Evolutionary conservation across 2,888 invertebrate genomes (phyloP), one percentile per base, ranked within the genome.

Genomic region (Amblyjoppa proteus): DNA sequence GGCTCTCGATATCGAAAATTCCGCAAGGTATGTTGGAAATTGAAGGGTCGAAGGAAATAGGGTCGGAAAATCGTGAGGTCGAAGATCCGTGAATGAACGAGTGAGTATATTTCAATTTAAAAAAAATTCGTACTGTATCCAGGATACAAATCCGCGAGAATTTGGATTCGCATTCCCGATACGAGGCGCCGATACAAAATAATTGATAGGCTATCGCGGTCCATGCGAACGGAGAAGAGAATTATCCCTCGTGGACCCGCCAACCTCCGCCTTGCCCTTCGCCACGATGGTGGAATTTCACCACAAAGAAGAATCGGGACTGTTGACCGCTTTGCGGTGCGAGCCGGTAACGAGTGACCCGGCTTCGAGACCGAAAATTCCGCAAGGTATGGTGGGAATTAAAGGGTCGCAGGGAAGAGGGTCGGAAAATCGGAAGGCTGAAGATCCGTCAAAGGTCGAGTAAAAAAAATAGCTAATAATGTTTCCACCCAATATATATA

Each of bases 241-340:
- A 20, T 20, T 0, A 0, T 20, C 20, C 20, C 20, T 64, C 25
- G 58, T 58, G 58, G 28, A 13, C 25, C 3, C 45, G 16, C 45
- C 45, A 16, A 49, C 13, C 45, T 3, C 45, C 3, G 3, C 16
- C 45, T 49, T 16, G 16, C 45, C 13, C 45, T 49, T 41, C 41
- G 41, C 2, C 16, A 16, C 13, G 64, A 31, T 13, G 45, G 66
- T 34, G 51, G 53, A 77, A 77, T 68, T 77, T 77, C 34, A 68
- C 77, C 77, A 53, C 77, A 68, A 77, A 68, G 68, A 77, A 68
- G 53, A 68, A 68, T 41, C 77, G 53, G 20, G 38, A 34, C 51
- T 53, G 77, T 53, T 66, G 41, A 77, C 77, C 77, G 25, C 68
- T 20, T 41, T 56, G 68, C 16, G 77, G 77, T 66, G 38, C 38